Evolutionary conservation across 2,888 invertebrate genomes (phyloP).

Genomic region (Dynastes hyllus): DNA sequence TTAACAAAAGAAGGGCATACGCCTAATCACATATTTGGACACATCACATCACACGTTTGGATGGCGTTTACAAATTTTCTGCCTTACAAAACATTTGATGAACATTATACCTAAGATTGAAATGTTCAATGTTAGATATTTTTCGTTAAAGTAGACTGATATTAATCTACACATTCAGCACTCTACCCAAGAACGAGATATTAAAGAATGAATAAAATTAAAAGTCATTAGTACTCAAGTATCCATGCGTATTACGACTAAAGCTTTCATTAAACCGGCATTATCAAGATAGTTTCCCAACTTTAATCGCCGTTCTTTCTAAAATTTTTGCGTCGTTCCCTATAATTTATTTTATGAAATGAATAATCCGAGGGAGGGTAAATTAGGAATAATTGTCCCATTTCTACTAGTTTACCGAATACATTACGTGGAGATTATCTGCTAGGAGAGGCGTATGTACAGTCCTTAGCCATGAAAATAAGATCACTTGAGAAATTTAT

Average conservation of each 20-base stretch:
- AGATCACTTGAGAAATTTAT: no score
- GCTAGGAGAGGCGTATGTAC: not conserved
- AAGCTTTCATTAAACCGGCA: slow-evolving; percentile 10
- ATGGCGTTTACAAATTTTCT: no score
- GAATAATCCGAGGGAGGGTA: not conserved
- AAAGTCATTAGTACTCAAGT: slow-evolving; percentile 10
- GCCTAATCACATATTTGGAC: no score
- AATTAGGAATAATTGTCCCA: not conserved
- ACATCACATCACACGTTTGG: no score
- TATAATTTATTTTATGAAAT: slow-evolving; percentile 11
- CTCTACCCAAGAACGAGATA: not conserved
- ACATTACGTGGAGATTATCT: not conserved
- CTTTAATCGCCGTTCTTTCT: slow-evolving; percentile 6
- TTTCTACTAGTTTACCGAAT: slow-evolving; percentile 3
- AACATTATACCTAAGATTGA: no score
- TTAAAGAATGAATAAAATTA: not conserved
- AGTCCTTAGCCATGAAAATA: no score
- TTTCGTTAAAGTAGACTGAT: not conserved
- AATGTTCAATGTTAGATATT: not conserved
- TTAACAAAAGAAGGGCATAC: no score
- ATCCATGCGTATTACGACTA: not conserved
- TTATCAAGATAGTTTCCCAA: slow-evolving; percentile 17
- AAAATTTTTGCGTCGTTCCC: slow-evolving; percentile 6
- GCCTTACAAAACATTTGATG: no score
- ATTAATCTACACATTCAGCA: not conserved